These are phyloP conservation scores for Montifringilla adamsi DNA, from an alignment of 2,113 vertebrate genomes.

Conservation along the genomic window DNA sequence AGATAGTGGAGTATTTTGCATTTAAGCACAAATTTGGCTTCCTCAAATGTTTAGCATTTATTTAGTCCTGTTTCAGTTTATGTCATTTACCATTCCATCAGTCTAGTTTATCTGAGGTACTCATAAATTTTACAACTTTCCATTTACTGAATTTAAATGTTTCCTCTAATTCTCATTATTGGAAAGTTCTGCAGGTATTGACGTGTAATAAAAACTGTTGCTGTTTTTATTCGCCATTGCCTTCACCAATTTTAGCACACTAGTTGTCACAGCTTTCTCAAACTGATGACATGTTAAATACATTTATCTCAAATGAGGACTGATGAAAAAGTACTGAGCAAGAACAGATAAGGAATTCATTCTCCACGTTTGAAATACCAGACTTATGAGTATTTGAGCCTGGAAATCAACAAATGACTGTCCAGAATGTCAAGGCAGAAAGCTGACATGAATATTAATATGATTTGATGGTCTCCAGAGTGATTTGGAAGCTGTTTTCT, in stretches of 20 bases:
- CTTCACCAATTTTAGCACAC: neutral
- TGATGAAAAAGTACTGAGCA: neutral
- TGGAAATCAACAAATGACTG: neutral
- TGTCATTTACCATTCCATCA: neutral
- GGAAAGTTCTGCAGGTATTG: neutral
- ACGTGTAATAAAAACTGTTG: neutral
- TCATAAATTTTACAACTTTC: neutral
- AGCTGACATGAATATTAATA: neutral
- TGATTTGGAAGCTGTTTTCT: neutral
- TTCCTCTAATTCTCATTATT: neutral
- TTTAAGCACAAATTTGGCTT: neutral
- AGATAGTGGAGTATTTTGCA: neutral
- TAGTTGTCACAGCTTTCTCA: neutral
- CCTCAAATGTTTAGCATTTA: neutral
- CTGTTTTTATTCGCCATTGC: neutral
- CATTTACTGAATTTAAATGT: neutral
- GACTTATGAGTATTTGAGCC: neutral
- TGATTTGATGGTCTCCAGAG: neutral
- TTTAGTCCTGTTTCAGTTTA: neutral
- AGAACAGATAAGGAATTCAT: neutral
- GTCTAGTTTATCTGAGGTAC: neutral
- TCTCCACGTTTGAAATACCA: neutral
- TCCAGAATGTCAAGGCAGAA: neutral
- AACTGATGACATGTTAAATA: neutral
- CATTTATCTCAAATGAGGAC: neutral